Conservation (phyloP, 1,140 invertebrate genomes). For the Solen grandis region DNA sequence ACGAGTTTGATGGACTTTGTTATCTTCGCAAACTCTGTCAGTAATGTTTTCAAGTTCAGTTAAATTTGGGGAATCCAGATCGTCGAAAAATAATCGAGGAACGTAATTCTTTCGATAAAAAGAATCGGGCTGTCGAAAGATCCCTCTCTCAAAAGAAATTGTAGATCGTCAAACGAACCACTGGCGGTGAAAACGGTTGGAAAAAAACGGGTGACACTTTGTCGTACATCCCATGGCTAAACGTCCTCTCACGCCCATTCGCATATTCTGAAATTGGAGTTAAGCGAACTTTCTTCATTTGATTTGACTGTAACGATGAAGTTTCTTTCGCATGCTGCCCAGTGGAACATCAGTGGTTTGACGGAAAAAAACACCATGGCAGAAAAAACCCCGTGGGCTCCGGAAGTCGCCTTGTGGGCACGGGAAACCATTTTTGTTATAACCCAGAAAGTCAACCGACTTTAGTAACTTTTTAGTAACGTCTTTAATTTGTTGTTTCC, state of each 20-base stretch:
- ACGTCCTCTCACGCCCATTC: background rate
- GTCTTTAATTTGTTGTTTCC: too few relatives aligned
- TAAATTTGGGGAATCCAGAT: slow-evolving; percentile 18
- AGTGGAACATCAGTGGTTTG: slow-evolving; percentile 14
- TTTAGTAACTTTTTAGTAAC: too few relatives aligned
- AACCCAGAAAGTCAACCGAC: too few relatives aligned
- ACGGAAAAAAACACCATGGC: slow-evolving; percentile 24
- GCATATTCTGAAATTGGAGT: slow-evolving; percentile 32
- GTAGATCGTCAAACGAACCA: background rate
- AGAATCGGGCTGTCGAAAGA: background rate
- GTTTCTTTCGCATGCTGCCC: background rate
- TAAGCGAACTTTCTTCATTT: slow-evolving; percentile 8
- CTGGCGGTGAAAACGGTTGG: background rate
- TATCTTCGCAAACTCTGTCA: background rate
- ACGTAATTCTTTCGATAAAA: slow-evolving; percentile 14
- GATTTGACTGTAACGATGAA: background rate
- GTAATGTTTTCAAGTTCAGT: slow-evolving; percentile 41
- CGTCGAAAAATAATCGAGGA: background rate
- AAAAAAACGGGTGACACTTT: too few relatives aligned
- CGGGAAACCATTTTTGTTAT: slow-evolving; percentile 30
- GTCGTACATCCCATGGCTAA: background rate
- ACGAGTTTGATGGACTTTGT: background rate
- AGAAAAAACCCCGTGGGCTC: background rate
- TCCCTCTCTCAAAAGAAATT: background rate
- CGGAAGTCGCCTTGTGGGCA: background rate